These are phyloP conservation scores for Etheostoma nigrum DNA, from an alignment of 2,797 vertebrate species.

Conservation along the genomic window DNA sequence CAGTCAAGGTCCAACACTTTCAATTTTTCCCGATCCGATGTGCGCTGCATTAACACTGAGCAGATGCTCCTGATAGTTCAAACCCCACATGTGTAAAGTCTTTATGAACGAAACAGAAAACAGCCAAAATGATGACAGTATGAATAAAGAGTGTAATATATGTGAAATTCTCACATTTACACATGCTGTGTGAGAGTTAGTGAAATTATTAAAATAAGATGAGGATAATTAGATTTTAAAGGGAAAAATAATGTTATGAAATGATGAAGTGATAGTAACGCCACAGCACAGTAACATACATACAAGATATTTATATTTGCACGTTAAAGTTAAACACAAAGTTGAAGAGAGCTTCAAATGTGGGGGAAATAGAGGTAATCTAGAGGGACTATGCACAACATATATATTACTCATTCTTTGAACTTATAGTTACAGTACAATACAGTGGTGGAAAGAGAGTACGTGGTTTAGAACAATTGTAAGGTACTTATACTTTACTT, in stretches of 20 bases:
- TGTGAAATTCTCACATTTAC: conserved; percentile 19
- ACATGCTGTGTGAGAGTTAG: conserved; percentile 7
- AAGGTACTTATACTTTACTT: background rate
- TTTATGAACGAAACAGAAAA: conserved; percentile 47
- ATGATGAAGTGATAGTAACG: conserved; percentile 12
- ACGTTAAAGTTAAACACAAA: background rate
- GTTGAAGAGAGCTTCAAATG: background rate
- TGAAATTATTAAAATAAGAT: conserved; percentile 27
- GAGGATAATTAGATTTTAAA: conserved; percentile 15
- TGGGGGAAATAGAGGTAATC: background rate
- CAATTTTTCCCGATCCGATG: conserved; percentile 59
- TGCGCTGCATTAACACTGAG: conserved; percentile 62
- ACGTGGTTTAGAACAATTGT: background rate
- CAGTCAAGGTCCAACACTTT: conserved; percentile 35
- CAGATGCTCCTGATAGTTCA: conserved; percentile 72
- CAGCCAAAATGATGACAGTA: conserved; percentile 33
- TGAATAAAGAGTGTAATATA: conserved; percentile 25
- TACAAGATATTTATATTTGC: conserved; percentile 1
- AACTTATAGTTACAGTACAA: background rate
- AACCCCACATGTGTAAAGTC: conserved; percentile 60
- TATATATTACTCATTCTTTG: background rate
- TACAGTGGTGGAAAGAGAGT: no score
- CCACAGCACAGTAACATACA: background rate
- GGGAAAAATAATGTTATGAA: background rate
- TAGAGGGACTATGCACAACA: background rate